Base-by-base conservation (phyloP, 35 echinoderm and acorn worm species). In the Lytechinus pictus region DNA sequence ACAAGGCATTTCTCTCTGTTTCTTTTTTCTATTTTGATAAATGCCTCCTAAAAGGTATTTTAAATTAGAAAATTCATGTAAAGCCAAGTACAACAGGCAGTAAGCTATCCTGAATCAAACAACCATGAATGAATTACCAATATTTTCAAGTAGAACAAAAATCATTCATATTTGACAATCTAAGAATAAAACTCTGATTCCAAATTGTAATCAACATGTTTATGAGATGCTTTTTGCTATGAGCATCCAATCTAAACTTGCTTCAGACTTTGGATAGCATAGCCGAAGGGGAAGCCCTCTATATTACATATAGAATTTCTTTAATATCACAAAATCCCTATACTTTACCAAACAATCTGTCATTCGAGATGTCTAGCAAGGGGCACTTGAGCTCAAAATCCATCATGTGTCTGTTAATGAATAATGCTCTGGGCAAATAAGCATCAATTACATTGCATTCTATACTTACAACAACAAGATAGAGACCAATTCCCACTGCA, bases 381-480 rank as follows among this genome's bases (percentile, higher is more conserved):
- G 33, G 89, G 89, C 72, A 13, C 6, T 12, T 66, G 27, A 66
- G 28, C 54, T 27, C 56, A 94, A 57, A 94, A 79, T 79, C 66
- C 66, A 79, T 79, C 66, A 79, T 27, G n/a, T 79, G 66, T 79
- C 66, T 79, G 19, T 16, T 79, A 79, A 79, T 79, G 66, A 79
- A 79, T 79, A 79, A 79, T 79, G 66, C 66, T 94, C 10, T 66
- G 71, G 57, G 33, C 66, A 52, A 87, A 33, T 14, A 16, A 94
- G 52, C 52, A 28, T 87, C 27, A 19, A 71, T 53, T 79, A 79
- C 66, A 79, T 4, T 79, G 66, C 19, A 79, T 60, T 95, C 27
- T 55, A 94, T 79, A 97, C 98, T 97, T 98, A 99, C 98, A 61
- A 95, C 86, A 86, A 98, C 93, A 52, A 97, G 86, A 61, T 94